A percentile compares a stretch with the other conserved stretches of the same genome.
These are phyloP conservation scores for Heliconius himera DNA, from an alignment of 1,140 invertebrate species.

Conservation along the genomic window DNA sequence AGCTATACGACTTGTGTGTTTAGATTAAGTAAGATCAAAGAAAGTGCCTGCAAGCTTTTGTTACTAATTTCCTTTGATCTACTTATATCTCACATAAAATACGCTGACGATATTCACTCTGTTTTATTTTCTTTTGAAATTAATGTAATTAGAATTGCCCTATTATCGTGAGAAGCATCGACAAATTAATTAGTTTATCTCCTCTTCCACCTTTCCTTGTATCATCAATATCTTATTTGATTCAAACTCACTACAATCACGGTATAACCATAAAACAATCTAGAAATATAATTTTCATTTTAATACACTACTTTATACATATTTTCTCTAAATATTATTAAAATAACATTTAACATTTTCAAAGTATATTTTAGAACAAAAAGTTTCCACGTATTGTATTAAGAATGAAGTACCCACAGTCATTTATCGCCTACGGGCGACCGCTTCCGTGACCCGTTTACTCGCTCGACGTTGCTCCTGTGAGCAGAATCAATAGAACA, in stretches of 20 bases:
- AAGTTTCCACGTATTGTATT: not conserved
- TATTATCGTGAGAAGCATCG: not conserved
- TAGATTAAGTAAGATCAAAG: constrained; percentile 8
- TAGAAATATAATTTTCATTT: no score
- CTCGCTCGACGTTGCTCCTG: constrained; percentile 2
- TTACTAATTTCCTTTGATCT: constrained; percentile 9
- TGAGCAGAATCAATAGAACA: constrained; percentile 2
- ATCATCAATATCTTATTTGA: no score
- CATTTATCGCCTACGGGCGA: constrained; percentile 10
- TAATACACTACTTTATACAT: not conserved
- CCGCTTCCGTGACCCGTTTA: constrained; percentile 10
- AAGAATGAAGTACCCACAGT: constrained; percentile 7
- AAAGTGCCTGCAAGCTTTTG: constrained; percentile 7
- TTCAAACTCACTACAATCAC: no score
- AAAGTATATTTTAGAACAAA: not conserved
- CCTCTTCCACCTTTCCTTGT: no score
- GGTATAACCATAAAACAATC: no score
- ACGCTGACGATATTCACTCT: not conserved
- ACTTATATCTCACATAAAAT: constrained; percentile 12
- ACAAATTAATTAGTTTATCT: not conserved
- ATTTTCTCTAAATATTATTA: not conserved
- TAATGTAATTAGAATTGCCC: not conserved
- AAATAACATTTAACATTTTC: not conserved
- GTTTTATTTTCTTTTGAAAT: not conserved
- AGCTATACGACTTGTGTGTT: not conserved